phyloP scores from a whole-genome alignment of 1,140 invertebrate species.

The Drosophila melanogaster region Release_6_plus_ISO1_MT NT_033779.5:12364501-12365000 shows the following conservation, averaged over 20 bases:
- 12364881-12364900: slow-evolving; percentile 76
- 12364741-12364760: slow-evolving; percentile 15
- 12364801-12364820: slow-evolving; percentile 21
- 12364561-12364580: slow-evolving; percentile 84
- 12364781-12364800: slow-evolving; percentile 58
- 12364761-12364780: slow-evolving; percentile 63
- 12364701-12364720: slow-evolving; percentile 7
- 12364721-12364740: slow-evolving; percentile 2
- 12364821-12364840: slow-evolving; percentile 49
- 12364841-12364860: slow-evolving; percentile 56
- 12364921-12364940: slow-evolving; percentile 40
- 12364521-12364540: slow-evolving; percentile 59
- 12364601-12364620: slow-evolving; percentile 65
- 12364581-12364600: slow-evolving; percentile 77
- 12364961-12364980: neutral
- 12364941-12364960: neutral
- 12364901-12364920: slow-evolving; percentile 66
- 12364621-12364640: slow-evolving; percentile 50
- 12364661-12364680: slow-evolving; percentile 29
- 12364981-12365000: too few relatives aligned
- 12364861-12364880: slow-evolving; percentile 78
- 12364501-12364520: neutral
- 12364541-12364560: slow-evolving; percentile 83
- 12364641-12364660: slow-evolving; percentile 55
- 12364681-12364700: slow-evolving; percentile 11